These are phyloP conservation scores for Caenorhabditis wallacei DNA, from an alignment of 2,888 invertebrate species.

Conservation along the genomic window DNA sequence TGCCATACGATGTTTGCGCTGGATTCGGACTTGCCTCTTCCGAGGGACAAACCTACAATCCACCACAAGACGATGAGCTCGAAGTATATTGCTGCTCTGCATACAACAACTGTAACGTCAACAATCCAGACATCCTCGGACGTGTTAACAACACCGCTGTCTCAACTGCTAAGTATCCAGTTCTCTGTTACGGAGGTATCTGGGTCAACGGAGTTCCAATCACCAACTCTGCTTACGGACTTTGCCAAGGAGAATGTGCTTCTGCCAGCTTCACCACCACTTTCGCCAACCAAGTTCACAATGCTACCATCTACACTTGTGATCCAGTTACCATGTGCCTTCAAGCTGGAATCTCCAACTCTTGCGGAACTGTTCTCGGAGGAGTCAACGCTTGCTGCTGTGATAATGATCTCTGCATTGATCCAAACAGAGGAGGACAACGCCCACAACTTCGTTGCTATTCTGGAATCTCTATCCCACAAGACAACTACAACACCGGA, in stretches of 20 bases:
- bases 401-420: constrained; percentile 64
- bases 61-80: constrained; percentile 71
- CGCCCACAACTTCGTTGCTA: constrained; percentile 60
- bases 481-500: constrained; percentile 67
- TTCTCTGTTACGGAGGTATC: constrained; percentile 70
- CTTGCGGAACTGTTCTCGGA: constrained; percentile 57
- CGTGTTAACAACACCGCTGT: constrained; percentile 59
- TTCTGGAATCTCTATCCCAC: constrained; percentile 68
- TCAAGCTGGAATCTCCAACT: constrained; percentile 57
- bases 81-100: constrained; percentile 68
- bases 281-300: constrained; percentile 45
- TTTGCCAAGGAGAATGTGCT: constrained; percentile 72
- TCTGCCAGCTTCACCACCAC: constrained; percentile 61
- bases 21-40: constrained; percentile 68
- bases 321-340: constrained; percentile 63
- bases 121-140: constrained; percentile 57
- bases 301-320: constrained; percentile 68
- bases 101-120: constrained; percentile 72
- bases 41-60: constrained; percentile 68
- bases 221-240: constrained; percentile 63
- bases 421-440: constrained; percentile 63
- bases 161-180: constrained; percentile 71
- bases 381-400: constrained; percentile 66
- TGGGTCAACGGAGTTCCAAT: constrained; percentile 68
- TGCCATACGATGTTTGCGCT: constrained; percentile 69